Evolutionary conservation across 2,113 vertebrate species (phyloP), one percentile per base, ranked within the genome.

Genomic region (Oreocharis arfaki): DNA sequence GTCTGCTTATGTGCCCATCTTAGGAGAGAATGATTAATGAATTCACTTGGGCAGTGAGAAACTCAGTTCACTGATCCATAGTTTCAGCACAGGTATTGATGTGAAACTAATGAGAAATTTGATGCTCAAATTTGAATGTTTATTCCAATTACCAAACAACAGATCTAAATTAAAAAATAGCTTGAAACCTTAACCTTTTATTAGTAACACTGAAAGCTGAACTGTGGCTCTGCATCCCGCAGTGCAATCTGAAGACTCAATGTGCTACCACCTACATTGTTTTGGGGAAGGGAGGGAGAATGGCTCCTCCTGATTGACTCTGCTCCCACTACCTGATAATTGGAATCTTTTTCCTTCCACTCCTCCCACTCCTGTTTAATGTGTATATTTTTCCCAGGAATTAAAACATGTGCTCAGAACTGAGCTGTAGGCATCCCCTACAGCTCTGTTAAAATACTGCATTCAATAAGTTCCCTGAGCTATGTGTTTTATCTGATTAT

Each of bases 21-120:
- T 97, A 94, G 96, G 97, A 97, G 97, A 97, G 97, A 96, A 98
- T 98, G 98, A 98, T 98, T 98, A 98, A 98, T 98, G 98, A 98
- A 98, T 97, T 98, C 98, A 98, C 98, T 98, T 98, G 98, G 98
- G 98, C 98, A 98, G 97, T 70, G 26, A 98, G 97, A 97, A 97
- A 97, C 96, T 97, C 97, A 95, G 98, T 96, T 97, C 97, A 98
- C 96, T 98, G 98, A 98, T 98, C 98, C 98, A 97, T 98, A 97
- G 94, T 96, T 97, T 97, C 96, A 96, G 97, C 96, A 96, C 98
- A 98, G 97, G 98, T 98, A 98, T 98, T 98, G 98, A 98, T 98
- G 98, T 98, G 98, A 98, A 98, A 98, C 98, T 98, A 98, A 98
- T 98, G 98, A 98, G 98, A 98, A 98, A 98, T 98, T 97, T 98